phyloP scores from a whole-genome alignment of 2,888 invertebrate species.

The Acronicta alni region DNA sequence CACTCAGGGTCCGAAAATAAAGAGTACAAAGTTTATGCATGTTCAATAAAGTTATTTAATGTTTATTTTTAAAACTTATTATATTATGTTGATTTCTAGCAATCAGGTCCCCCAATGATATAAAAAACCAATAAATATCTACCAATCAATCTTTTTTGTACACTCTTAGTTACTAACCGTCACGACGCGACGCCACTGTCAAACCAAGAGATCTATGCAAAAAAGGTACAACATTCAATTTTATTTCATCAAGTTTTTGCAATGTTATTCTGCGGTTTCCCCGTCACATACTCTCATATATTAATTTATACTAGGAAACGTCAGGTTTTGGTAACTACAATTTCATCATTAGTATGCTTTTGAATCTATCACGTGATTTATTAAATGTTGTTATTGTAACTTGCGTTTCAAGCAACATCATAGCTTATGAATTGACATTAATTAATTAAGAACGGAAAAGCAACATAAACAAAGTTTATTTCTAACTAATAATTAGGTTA shows the following conservation, averaged over 20 bases:
- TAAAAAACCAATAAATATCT: too few species aligned
- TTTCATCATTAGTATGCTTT: not conserved
- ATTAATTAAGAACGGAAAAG: not conserved
- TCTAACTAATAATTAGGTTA: conserved; percentile 13
- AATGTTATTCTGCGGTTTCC: conserved; percentile 2
- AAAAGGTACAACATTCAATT: not conserved
- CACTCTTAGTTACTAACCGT: not conserved
- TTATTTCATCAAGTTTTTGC: conserved; percentile 3
- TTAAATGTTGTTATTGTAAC: too few species aligned
- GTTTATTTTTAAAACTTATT: too few species aligned
- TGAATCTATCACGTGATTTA: too few species aligned
- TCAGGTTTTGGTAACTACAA: not conserved
- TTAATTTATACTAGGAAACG: conserved; percentile 1
- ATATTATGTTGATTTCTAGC: not conserved
- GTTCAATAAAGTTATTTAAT: not conserved
- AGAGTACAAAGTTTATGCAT: not conserved
- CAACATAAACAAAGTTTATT: not conserved
- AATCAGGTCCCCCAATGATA: too few species aligned
- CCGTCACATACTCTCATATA: not conserved
- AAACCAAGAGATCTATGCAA: not conserved
- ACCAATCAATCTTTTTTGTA: not conserved
- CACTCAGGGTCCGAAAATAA: not conserved
- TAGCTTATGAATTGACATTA: too few species aligned
- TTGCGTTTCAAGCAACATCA: too few species aligned
- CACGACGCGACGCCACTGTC: not conserved